These are phyloP conservation scores for Neoitamus cyanurus DNA, from an alignment of 2,888 invertebrate genomes.

Conservation along the genomic window DNA sequence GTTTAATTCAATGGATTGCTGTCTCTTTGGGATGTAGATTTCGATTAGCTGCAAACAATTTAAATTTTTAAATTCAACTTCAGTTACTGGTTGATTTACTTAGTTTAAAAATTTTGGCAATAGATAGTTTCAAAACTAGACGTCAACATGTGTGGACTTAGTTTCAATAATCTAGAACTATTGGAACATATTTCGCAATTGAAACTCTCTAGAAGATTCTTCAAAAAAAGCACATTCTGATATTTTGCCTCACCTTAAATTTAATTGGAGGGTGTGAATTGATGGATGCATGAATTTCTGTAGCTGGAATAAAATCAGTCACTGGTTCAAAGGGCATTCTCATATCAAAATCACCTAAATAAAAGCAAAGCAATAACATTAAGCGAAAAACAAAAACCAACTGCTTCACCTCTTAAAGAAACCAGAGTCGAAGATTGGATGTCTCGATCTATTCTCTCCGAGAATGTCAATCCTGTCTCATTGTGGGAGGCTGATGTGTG, in stretches of 20 bases:
- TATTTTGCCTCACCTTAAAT: slow-evolving; percentile 37
- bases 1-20: background rate
- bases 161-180: background rate
- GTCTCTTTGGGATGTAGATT: slow-evolving; percentile 21
- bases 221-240: background rate
- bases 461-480: background rate
- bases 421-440: background rate
- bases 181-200: background rate
- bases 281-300: slow-evolving; percentile 45
- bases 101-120: too few species aligned
- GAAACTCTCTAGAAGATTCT: background rate
- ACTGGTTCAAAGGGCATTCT: background rate
- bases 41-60: slow-evolving; percentile 43
- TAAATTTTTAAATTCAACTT: too few species aligned
- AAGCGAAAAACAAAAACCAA: background rate
- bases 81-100: too few species aligned
- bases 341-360: slow-evolving; percentile 28
- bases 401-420: background rate
- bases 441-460: background rate
- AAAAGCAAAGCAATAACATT: background rate
- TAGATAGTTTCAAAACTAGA: too few species aligned
- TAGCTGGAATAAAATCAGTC: background rate
- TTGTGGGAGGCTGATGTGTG: background rate
- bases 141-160: too few species aligned
- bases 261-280: slow-evolving; percentile 30